Evolutionary conservation across 2,797 vertebrate species (phyloP).

Genomic region (Melanotaenia pygmaea): DNA sequence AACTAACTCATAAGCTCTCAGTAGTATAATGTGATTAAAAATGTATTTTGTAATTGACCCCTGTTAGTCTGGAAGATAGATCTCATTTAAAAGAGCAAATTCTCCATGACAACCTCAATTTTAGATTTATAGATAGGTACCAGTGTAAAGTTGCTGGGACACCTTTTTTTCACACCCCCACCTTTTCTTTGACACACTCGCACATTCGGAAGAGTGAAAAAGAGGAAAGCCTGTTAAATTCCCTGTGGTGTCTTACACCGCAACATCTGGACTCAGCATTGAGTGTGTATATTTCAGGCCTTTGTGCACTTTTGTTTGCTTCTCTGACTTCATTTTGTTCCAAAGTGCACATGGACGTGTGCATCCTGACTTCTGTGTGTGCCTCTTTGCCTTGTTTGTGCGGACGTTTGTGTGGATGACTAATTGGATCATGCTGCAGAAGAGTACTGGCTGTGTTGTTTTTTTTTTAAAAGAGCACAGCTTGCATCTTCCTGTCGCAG

Average conservation of each 20-base stretch:
- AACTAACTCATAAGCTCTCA: not conserved
- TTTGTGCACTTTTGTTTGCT: constrained; percentile 34
- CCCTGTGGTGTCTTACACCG: constrained; percentile 36
- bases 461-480: constrained; percentile 63
- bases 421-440: constrained; percentile 69
- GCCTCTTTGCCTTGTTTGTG: constrained; percentile 18
- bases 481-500: constrained; percentile 66
- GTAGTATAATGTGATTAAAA: no score
- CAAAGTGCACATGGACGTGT: constrained; percentile 12
- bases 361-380: constrained; percentile 25
- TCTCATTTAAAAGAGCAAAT: constrained; percentile 10
- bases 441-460: constrained; percentile 53
- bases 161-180: not conserved
- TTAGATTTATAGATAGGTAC: not conserved
- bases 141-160: not conserved
- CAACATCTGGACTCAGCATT: constrained; percentile 46
- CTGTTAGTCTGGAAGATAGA: no score
- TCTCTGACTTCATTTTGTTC: constrained; percentile 16
- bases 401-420: constrained; percentile 27
- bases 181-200: not conserved
- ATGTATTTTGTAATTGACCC: no score
- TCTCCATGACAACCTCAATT: constrained; percentile 3
- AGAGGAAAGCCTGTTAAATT: constrained; percentile 40
- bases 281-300: constrained; percentile 34
- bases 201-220: constrained; percentile 22